These are phyloP conservation scores for Callopanchax toddi DNA, from an alignment of 2,113 vertebrate species.

Conservation along the genomic window DNA sequence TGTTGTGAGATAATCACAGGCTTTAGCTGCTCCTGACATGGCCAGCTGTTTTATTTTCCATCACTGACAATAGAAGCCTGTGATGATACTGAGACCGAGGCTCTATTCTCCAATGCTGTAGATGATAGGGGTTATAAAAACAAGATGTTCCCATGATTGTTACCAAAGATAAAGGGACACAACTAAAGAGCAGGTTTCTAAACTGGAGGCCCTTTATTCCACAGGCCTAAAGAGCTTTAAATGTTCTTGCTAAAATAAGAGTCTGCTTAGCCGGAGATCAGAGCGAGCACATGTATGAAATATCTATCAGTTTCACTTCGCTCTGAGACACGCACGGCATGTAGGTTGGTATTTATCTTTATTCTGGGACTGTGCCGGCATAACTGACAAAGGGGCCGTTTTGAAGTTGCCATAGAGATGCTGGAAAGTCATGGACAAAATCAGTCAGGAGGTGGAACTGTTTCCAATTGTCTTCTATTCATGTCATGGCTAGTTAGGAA, in stretches of 20 bases:
- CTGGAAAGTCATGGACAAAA: conserved; percentile 44
- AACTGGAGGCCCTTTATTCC: conserved; percentile 43
- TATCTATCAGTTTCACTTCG: conserved; percentile 36
- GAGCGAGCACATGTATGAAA: conserved; percentile 40
- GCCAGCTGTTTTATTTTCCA: conserved; percentile 29
- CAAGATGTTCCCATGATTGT: conserved; percentile 59
- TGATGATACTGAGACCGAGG: conserved; percentile 31
- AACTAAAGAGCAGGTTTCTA: conserved; percentile 39
- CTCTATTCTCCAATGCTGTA: conserved; percentile 12
- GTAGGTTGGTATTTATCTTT: conserved; percentile 42
- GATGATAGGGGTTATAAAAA: conserved; percentile 42
- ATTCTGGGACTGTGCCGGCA: conserved; percentile 15
- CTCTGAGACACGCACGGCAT: conserved; percentile 32
- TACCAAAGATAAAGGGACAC: conserved; percentile 42
- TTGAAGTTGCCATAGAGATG: conserved; percentile 52
- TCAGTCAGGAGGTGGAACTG: conserved; percentile 61
- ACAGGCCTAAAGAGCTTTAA: conserved; percentile 50
- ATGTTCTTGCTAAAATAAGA: conserved; percentile 46
- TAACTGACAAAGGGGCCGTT: conserved; percentile 46
- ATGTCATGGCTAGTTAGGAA: conserved; percentile 75
- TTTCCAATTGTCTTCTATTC: conserved; percentile 67
- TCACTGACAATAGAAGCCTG: conserved; percentile 33
- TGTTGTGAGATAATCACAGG: conserved; percentile 52
- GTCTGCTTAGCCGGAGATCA: conserved; percentile 45
- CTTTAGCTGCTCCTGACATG: conserved; percentile 42